These are phyloP conservation scores for Cranoglanis bouderius DNA, from an alignment of 2,113 vertebrate genomes.

Conservation along the genomic window DNA sequence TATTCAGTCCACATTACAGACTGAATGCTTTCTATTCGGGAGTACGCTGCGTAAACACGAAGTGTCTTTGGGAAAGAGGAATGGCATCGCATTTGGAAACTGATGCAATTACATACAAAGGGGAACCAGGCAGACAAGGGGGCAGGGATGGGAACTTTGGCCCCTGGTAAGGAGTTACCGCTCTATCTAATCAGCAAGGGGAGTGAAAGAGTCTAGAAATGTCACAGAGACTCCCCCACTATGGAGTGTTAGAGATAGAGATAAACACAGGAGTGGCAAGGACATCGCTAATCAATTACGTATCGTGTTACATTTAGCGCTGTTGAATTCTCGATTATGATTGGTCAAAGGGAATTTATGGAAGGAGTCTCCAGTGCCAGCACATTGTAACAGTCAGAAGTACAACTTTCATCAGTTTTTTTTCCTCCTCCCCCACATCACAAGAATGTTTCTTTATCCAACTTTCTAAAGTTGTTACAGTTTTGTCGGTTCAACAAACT, in stretches of 20 bases:
- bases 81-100: not conserved
- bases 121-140: not conserved
- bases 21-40: not conserved
- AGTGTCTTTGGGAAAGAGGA: not conserved
- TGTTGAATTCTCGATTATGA: no score
- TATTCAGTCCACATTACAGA: not conserved
- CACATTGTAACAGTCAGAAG: not conserved
- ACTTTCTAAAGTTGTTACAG: not conserved
- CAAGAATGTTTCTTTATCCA: not conserved
- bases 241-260: conserved; percentile 36
- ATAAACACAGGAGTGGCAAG: not conserved
- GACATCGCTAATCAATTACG: not conserved
- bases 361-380: not conserved
- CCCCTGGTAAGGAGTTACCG: not conserved
- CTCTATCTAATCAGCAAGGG: not conserved
- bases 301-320: not conserved
- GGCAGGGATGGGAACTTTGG: not conserved
- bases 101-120: no score
- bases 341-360: not conserved
- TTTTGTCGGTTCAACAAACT: not conserved
- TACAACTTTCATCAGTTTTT: not conserved
- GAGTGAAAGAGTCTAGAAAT: not conserved
- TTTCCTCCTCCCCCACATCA: not conserved
- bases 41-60: not conserved
- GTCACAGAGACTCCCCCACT: not conserved